Evolutionary conservation across 1,140 invertebrate genomes (phyloP).

Genomic region (Paramacrobiotus metropolitanus): DNA sequence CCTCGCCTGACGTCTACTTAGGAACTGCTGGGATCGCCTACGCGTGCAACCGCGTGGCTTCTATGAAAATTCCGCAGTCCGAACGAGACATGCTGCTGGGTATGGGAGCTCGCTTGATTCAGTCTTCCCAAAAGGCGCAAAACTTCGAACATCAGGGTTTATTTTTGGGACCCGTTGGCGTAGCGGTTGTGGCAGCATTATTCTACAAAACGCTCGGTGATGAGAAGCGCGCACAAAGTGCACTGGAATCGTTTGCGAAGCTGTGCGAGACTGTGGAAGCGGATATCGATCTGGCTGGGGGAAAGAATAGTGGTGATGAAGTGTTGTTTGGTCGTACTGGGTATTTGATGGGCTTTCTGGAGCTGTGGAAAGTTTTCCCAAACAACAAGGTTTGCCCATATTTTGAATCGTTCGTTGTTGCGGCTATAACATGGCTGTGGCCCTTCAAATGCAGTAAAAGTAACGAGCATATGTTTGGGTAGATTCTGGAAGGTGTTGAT

Average conservation of each 20-base stretch:
- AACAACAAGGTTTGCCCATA: constrained; percentile 25
- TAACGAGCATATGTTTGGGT: too few species aligned
- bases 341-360: constrained; percentile 46
- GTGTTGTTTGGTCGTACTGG: constrained; percentile 55
- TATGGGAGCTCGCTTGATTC: background rate
- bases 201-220: constrained; percentile 18
- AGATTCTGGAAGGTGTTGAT: constrained; percentile 17
- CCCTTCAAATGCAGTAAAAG: too few species aligned
- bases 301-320: constrained; percentile 49
- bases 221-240: constrained; percentile 9
- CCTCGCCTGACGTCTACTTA: constrained; percentile 27
- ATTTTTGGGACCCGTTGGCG: constrained; percentile 25
- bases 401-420: too few species aligned
- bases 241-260: constrained; percentile 14
- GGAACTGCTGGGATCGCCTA: constrained; percentile 27
- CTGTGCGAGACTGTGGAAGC: constrained; percentile 19
- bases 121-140: constrained; percentile 14
- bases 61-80: constrained; percentile 11
- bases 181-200: constrained; percentile 22
- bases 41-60: constrained; percentile 23
- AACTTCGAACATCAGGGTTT: constrained; percentile 20
- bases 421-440: too few species aligned
- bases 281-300: constrained; percentile 29
- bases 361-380: constrained; percentile 33
- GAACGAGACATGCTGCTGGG: constrained; percentile 7